A percentile compares a stretch with the other conserved stretches of the same genome.
phyloP scores from a whole-genome alignment of 2,797 vertebrate species.

The Limnodromus scolopaceus region DNA sequence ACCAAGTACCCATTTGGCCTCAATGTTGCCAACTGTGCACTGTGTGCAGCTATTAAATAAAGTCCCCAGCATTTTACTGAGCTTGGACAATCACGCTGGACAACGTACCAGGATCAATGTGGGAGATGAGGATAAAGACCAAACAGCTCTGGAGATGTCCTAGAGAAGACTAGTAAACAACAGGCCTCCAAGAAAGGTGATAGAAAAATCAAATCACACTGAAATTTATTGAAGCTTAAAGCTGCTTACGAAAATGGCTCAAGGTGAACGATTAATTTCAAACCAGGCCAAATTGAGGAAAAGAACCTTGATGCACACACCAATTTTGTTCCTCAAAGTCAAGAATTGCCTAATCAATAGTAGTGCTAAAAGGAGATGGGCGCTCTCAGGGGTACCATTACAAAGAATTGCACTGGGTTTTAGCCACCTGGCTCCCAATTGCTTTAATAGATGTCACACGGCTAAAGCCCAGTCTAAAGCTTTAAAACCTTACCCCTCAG shows the following conservation, averaged over 20 bases:
- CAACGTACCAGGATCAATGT: background rate
- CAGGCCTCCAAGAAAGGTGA: background rate
- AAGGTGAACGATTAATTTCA: conserved; percentile 42
- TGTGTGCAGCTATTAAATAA: background rate
- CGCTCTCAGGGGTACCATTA: conserved; percentile 62
- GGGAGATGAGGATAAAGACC: background rate
- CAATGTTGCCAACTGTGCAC: background rate
- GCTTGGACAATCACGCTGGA: background rate
- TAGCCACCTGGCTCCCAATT: conserved; percentile 64
- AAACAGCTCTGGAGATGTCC: background rate
- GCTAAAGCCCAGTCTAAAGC: conserved; percentile 18
- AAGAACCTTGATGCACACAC: conserved; percentile 62
- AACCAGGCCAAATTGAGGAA: conserved; percentile 64
- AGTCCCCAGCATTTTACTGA: background rate
- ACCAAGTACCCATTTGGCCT: background rate
- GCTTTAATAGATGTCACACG: conserved; percentile 50
- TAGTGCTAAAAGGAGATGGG: conserved; percentile 52
- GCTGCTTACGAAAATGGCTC: conserved; percentile 38
- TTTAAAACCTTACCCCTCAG: conserved; percentile 13
- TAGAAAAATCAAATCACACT: conserved; percentile 26
- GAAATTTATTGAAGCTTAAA: conserved; percentile 43
- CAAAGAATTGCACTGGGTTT: conserved; percentile 59
- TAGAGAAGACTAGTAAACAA: conserved; percentile 3
- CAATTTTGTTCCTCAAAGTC: conserved; percentile 67
- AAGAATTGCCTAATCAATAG: conserved; percentile 70